These are phyloP conservation scores for Paracanthobrama guichenoti DNA, from an alignment of 2,113 vertebrate species.

Conservation along the genomic window DNA sequence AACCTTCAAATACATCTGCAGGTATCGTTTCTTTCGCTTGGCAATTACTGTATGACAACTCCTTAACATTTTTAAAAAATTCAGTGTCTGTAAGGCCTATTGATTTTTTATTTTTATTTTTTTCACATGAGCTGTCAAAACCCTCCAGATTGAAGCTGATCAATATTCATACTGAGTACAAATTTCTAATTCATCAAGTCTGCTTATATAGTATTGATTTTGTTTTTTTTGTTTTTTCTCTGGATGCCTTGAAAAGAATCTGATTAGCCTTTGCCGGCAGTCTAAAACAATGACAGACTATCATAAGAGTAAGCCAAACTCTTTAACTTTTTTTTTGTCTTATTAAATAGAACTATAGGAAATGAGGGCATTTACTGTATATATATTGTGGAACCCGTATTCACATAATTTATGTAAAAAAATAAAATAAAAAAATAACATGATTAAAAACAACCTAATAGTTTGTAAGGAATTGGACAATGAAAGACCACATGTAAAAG, in stretches of 20 bases:
- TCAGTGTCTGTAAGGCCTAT: background rate
- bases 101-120: background rate
- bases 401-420: background rate
- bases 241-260: conserved; percentile 64
- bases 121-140: conserved; percentile 61
- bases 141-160: conserved; percentile 68
- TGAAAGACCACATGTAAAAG: background rate
- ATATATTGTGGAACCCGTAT: background rate
- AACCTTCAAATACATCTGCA: background rate
- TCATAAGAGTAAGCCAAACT: conserved; percentile 21
- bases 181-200: conserved; percentile 76
- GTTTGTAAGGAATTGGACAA: background rate
- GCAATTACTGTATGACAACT: background rate
- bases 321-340: background rate
- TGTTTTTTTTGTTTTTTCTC: too few species aligned
- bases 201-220: conserved; percentile 78
- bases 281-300: conserved; percentile 60
- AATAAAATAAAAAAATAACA: background rate
- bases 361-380: background rate
- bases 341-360: background rate
- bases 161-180: conserved; percentile 73
- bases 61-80: too few species aligned
- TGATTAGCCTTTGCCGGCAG: conserved; percentile 62
- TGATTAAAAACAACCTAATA: background rate
- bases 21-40: background rate